Evolutionary conservation across 2,113 vertebrate species (phyloP).

Genomic region (Gambusia affinis): DNA sequence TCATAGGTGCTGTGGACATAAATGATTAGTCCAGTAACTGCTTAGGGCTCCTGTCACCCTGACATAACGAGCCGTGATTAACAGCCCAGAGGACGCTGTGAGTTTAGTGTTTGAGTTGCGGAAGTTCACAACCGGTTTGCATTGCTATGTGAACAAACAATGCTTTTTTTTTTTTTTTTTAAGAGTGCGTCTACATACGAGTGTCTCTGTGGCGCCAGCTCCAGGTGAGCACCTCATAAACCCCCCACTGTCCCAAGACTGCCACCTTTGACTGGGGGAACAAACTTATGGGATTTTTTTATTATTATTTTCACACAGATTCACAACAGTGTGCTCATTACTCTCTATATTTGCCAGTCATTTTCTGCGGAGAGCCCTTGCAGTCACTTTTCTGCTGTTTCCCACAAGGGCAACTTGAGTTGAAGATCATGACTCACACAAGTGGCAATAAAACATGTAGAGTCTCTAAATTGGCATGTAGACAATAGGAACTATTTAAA

Average conservation of each 20-base stretch:
- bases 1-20: constrained; percentile 54
- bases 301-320: constrained; percentile 21
- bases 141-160: constrained; percentile 42
- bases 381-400: constrained; percentile 14
- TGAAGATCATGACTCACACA: constrained; percentile 24
- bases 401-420: constrained; percentile 6
- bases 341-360: constrained; percentile 32
- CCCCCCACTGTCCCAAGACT: constrained; percentile 60
- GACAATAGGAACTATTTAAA: neutral
- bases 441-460: neutral
- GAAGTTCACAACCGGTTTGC: constrained; percentile 38
- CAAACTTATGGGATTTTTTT: constrained; percentile 38
- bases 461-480: neutral
- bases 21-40: constrained; percentile 60
- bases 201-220: constrained; percentile 80
- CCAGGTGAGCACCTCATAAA: constrained; percentile 81
- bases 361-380: neutral
- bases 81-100: constrained; percentile 19
- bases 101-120: constrained; percentile 23
- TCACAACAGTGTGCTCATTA: constrained; percentile 64
- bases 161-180: constrained; percentile 9
- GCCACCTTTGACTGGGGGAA: constrained; percentile 70
- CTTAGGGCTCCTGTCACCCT: constrained; percentile 37
- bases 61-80: constrained; percentile 54
- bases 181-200: constrained; percentile 16